Evolutionary conservation across 2,113 vertebrate species (phyloP).

Genomic region (Tyrannus savana): DNA sequence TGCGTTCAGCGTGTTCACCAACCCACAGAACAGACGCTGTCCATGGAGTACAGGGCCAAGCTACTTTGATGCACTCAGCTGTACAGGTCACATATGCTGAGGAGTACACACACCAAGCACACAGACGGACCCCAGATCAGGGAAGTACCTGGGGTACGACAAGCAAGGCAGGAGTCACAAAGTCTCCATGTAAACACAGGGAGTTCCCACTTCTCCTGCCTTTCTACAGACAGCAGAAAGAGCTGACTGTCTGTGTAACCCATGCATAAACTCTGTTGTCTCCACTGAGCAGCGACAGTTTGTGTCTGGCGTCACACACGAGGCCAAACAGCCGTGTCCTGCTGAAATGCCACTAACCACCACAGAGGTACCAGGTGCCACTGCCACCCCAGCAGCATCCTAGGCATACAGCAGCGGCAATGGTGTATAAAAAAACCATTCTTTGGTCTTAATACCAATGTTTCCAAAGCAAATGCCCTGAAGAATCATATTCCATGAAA

Average conservation of each 20-base stretch:
- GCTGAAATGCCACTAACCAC: not conserved
- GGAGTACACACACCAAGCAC: not conserved
- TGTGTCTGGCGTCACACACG: not conserved
- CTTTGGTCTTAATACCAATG: not conserved
- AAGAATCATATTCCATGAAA: not conserved
- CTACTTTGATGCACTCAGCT: fast-evolving
- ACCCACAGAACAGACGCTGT: not conserved
- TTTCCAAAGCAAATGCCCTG: not conserved
- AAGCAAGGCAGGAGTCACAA: not conserved
- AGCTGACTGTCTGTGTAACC: not conserved
- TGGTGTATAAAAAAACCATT: fast-evolving
- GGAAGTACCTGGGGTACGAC: fast-evolving
- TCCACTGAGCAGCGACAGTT: not conserved
- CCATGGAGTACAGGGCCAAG: not conserved
- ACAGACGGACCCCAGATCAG: not conserved
- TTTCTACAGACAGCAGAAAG: not conserved
- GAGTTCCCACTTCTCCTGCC: not conserved
- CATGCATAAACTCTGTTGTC: not conserved
- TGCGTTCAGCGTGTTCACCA: not conserved
- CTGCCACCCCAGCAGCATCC: not conserved
- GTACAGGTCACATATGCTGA: not conserved
- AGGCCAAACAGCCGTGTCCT: fast-evolving
- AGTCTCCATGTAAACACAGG: not conserved
- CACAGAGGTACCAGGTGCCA: fast-evolving
- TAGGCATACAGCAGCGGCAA: not conserved